phyloP scores from a whole-genome alignment of 1,140 invertebrate species.

The Odontomachus brunneus region DNA sequence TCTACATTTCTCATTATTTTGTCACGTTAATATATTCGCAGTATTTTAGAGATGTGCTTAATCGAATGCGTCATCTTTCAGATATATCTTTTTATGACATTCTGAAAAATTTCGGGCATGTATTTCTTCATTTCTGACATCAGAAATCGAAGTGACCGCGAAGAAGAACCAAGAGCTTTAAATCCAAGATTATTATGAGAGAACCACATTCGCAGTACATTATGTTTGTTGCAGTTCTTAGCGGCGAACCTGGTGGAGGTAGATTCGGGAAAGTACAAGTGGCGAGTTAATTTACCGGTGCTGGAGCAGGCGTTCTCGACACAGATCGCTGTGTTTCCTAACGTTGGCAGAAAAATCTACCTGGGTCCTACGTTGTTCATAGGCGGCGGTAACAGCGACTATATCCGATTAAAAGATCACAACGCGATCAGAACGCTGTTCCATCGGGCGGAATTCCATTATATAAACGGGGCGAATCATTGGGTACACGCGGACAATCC shows the following conservation, averaged over 20 bases:
- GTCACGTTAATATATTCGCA: too few relatives aligned
- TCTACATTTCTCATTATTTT: too few relatives aligned
- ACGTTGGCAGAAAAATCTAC: slow-evolving; percentile 86
- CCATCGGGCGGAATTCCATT: slow-evolving; percentile 90
- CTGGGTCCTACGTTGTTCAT: slow-evolving; percentile 92
- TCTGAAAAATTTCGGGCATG: too few relatives aligned
- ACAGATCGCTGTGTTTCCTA: slow-evolving; percentile 89
- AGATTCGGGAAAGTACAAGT: slow-evolving; percentile 87
- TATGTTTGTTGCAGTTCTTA: slow-evolving; percentile 88
- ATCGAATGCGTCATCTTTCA: too few relatives aligned
- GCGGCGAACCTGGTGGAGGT: slow-evolving; percentile 91
- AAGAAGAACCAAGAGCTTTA: too few relatives aligned
- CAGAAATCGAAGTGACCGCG: too few relatives aligned
- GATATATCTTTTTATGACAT: too few relatives aligned
- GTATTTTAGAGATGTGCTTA: too few relatives aligned
- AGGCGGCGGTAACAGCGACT: slow-evolving; percentile 92
- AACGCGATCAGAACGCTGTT: slow-evolving; percentile 90
- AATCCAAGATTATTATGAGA: slow-evolving; percentile 24
- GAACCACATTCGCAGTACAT: slow-evolving; percentile 78
- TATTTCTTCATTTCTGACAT: too few relatives aligned
- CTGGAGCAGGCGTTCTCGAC: slow-evolving; percentile 88
- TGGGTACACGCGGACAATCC: slow-evolving; percentile 97
- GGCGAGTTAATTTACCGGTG: slow-evolving; percentile 91
- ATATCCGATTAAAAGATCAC: slow-evolving; percentile 90
- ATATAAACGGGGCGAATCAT: slow-evolving; percentile 93